Conservation (phyloP, 2,113 vertebrate genomes). For the Calidris pygmaea region DNA sequence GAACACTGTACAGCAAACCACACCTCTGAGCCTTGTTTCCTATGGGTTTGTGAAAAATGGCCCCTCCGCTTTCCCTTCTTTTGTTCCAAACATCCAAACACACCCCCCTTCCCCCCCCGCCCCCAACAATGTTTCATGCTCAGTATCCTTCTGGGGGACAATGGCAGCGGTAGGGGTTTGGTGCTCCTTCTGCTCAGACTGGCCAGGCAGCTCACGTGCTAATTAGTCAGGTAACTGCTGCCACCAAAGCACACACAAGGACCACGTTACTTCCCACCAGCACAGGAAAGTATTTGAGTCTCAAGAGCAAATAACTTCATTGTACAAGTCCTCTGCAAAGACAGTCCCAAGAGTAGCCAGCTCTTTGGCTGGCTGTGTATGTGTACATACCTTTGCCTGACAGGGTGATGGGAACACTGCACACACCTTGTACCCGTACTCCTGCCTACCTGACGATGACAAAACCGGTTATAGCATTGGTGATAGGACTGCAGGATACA, state of each 20-base stretch:
- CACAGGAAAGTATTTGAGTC: rapidly evolving
- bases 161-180: background rate
- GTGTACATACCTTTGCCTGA: background rate
- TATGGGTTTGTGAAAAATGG: background rate
- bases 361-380: too few relatives aligned
- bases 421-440: background rate
- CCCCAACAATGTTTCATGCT: background rate
- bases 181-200: background rate
- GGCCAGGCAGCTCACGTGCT: background rate
- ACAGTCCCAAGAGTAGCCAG: background rate
- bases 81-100: background rate
- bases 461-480: background rate
- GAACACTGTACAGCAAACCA: background rate
- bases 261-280: background rate
- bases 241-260: background rate
- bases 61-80: background rate
- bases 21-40: background rate
- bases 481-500: background rate
- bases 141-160: background rate
- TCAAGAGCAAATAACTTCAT: background rate
- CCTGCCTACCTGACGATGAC: background rate
- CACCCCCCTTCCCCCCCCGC: too few relatives aligned
- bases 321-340: background rate
- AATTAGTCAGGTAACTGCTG: background rate
- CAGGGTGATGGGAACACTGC: background rate